Evolutionary conservation across 2,797 vertebrate genomes (phyloP).

Genomic region (Neostethus bicornis): DNA sequence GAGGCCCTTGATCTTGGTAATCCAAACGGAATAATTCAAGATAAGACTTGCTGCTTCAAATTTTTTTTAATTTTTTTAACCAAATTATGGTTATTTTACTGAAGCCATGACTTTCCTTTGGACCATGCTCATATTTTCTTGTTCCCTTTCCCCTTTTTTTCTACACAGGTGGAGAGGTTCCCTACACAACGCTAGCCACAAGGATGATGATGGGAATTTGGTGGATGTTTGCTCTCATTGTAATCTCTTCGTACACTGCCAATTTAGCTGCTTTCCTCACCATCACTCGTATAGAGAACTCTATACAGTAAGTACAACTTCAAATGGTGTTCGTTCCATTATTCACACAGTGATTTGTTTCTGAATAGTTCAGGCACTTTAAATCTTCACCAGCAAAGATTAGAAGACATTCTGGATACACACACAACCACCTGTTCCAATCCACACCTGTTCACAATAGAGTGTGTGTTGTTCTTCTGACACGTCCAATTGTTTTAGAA

Average conservation of each 20-base stretch:
- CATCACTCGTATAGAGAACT: constrained; percentile 96
- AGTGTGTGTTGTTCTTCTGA: constrained; percentile 11
- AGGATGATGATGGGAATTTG: constrained; percentile 99
- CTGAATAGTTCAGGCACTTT: not conserved
- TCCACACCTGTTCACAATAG: constrained; percentile 1
- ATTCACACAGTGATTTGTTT: too few relatives aligned
- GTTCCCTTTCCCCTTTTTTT: not conserved
- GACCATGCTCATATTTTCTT: constrained; percentile 6
- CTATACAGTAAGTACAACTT: constrained; percentile 92
- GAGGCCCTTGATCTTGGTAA: constrained; percentile 27
- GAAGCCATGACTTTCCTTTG: constrained; percentile 7
- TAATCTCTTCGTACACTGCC: constrained; percentile 98
- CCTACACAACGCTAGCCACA: constrained; percentile 95
- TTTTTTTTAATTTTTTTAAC: constrained; percentile 27
- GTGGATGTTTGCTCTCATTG: constrained; percentile 99
- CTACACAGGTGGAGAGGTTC: constrained; percentile 91
- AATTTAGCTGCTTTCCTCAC: constrained; percentile 98
- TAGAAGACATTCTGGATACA: not conserved
- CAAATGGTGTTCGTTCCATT: too few relatives aligned
- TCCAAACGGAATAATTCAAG: constrained; percentile 37
- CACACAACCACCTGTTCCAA: not conserved
- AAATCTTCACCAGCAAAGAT: not conserved
- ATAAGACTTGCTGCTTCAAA: constrained; percentile 28
- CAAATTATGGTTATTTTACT: constrained; percentile 6
- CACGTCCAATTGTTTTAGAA: constrained; percentile 19